These are phyloP conservation scores for Mirza zaza DNA, from an alignment of 2,113 vertebrate species.

Conservation along the genomic window DNA sequence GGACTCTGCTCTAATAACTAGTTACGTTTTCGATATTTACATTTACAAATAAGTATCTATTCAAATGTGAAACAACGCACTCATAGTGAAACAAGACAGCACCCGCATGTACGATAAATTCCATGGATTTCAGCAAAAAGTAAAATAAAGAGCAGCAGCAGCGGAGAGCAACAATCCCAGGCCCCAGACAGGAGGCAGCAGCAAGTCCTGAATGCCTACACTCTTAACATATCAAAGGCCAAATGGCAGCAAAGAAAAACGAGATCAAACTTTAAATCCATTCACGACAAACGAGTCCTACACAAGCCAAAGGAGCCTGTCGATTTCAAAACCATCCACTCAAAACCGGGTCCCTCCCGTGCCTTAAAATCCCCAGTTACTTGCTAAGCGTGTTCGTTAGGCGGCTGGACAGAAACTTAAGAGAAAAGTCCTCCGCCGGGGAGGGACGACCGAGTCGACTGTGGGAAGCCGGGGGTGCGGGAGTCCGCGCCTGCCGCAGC, in stretches of 20 bases:
- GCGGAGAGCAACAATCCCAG: not conserved
- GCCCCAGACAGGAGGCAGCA: conserved; percentile 36
- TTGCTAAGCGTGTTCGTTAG: not conserved
- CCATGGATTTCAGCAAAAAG: not conserved
- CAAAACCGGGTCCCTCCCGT: conserved; percentile 34
- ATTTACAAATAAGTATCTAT: not conserved
- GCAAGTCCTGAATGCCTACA: conserved; percentile 16
- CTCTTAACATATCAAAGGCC: conserved; percentile 57
- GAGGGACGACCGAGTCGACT: not conserved
- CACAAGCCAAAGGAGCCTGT: not conserved
- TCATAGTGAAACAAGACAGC: not conserved
- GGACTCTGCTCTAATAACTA: not conserved
- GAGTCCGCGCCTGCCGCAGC: not conserved
- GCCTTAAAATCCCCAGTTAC: conserved; percentile 16
- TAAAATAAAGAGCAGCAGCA: not conserved
- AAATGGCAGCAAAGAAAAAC: conserved; percentile 55
- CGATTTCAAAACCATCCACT: conserved; percentile 30
- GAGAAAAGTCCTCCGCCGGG: not conserved
- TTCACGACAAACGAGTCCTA: conserved; percentile 16
- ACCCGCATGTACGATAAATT: not conserved
- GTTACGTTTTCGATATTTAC: not conserved
- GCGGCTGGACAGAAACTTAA: conserved; percentile 29
- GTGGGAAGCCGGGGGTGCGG: not conserved
- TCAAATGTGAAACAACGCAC: not conserved
- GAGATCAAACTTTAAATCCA: conserved; percentile 11